These are phyloP conservation scores for Musca vetustissima DNA, from an alignment of 1,140 invertebrate species.

Conservation along the genomic window DNA sequence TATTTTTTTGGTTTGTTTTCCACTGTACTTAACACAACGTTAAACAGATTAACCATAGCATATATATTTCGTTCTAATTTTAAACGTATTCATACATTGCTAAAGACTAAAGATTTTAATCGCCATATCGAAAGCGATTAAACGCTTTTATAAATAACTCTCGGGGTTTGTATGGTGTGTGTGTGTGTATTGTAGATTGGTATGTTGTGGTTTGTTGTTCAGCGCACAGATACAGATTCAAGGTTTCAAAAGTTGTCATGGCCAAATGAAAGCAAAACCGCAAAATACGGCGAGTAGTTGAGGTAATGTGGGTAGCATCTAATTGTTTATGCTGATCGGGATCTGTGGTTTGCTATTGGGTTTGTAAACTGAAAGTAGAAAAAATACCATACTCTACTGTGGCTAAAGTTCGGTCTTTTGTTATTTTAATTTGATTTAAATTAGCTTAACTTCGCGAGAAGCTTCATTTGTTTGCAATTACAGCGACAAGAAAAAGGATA, in stretches of 20 bases:
- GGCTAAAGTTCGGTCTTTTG: background rate
- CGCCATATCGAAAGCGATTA: constrained; percentile 21
- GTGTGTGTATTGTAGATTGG: too few relatives aligned
- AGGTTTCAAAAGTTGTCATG: background rate
- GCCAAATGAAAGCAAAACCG: background rate
- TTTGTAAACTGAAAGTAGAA: background rate
- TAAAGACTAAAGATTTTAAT: constrained; percentile 11
- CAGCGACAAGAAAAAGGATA: background rate
- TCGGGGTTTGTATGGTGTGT: too few relatives aligned
- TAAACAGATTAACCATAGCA: too few relatives aligned
- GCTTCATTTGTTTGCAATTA: constrained; percentile 22
- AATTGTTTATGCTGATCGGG: constrained; percentile 13
- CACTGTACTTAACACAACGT: too few relatives aligned
- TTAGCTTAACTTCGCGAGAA: constrained; percentile 8
- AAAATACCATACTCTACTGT: background rate
- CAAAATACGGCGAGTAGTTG: background rate
- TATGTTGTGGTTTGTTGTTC: background rate
- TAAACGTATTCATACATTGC: too few relatives aligned
- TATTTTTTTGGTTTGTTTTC: too few relatives aligned
- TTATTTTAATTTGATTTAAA: constrained; percentile 17
- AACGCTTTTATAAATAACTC: background rate
- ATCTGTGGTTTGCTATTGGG: background rate
- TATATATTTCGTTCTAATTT: too few relatives aligned
- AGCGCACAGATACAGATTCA: background rate
- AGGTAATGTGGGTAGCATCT: background rate